These are phyloP conservation scores for Xerus inauris DNA, from an alignment of 2,113 vertebrate species.

Conservation along the genomic window DNA sequence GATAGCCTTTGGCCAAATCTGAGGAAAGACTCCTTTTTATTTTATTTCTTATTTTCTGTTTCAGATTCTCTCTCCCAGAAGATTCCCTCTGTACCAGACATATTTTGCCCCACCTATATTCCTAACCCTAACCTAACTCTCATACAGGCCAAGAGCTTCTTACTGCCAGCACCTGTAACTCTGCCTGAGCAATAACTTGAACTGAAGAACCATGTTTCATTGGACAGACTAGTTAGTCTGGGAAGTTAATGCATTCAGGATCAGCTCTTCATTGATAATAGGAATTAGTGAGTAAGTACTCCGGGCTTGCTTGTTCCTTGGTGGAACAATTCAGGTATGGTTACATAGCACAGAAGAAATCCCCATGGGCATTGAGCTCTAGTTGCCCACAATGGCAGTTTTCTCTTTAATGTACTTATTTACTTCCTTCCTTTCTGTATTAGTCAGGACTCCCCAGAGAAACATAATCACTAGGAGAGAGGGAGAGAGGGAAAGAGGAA, in stretches of 20 bases:
- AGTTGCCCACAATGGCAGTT: not conserved
- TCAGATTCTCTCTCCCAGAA: not conserved
- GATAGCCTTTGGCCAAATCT: not conserved
- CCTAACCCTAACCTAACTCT: no score
- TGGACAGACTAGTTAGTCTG: not conserved
- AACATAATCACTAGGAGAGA: not conserved
- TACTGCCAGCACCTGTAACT: not conserved
- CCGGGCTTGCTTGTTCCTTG: not conserved
- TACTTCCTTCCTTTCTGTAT: not conserved
- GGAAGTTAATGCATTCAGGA: not conserved
- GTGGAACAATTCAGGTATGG: not conserved
- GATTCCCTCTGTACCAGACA: not conserved
- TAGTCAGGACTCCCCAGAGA: not conserved
- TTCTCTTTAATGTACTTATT: not conserved
- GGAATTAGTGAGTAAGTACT: not conserved
- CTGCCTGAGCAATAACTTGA: not conserved
- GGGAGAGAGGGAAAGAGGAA: not conserved
- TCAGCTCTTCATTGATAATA: not conserved
- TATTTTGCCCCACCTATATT: not conserved
- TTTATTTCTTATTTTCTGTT: not conserved
- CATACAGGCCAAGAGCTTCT: not conserved
- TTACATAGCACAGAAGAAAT: not conserved
- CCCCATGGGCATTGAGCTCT: not conserved
- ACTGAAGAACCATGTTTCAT: not conserved
- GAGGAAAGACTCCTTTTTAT: not conserved